These are phyloP conservation scores for Chironomus tentans DNA, from an alignment of 2,888 invertebrate genomes.

Conservation along the genomic window DNA sequence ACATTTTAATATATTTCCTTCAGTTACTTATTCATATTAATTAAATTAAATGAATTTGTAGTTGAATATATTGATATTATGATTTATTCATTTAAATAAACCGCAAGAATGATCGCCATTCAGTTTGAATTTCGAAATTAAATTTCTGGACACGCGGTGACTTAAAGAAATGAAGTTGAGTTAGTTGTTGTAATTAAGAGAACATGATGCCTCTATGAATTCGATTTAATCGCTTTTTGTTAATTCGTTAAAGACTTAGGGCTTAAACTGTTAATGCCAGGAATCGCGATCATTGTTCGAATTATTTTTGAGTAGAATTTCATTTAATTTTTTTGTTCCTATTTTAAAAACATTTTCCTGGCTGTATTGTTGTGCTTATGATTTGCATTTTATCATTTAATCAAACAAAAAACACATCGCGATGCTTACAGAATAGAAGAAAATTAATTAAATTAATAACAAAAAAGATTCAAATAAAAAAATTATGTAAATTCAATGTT, in stretches of 20 bases:
- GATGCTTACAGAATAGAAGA: background rate
- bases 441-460: background rate
- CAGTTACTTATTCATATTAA: background rate
- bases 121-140: slow-evolving; percentile 16
- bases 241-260: too few species aligned
- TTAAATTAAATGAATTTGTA: background rate
- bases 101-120: slow-evolving; percentile 27
- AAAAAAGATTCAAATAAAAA: background rate
- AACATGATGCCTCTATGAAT: background rate
- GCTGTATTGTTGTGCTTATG: background rate
- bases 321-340: background rate
- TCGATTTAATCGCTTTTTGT: too few species aligned
- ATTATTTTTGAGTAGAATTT: background rate
- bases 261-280: background rate
- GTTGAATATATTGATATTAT: background rate
- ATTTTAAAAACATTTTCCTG: background rate
- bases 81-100: background rate
- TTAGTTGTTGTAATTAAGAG: background rate
- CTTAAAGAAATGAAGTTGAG: background rate
- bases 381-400: background rate
- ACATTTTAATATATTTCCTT: background rate
- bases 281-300: slow-evolving; percentile 26
- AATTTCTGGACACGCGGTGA: background rate
- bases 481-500: slow-evolving; percentile 2
- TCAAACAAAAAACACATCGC: slow-evolving; percentile 6